phyloP scores from a whole-genome alignment of 2,797 vertebrate genomes.

The Gallinago nigripennis region DNA sequence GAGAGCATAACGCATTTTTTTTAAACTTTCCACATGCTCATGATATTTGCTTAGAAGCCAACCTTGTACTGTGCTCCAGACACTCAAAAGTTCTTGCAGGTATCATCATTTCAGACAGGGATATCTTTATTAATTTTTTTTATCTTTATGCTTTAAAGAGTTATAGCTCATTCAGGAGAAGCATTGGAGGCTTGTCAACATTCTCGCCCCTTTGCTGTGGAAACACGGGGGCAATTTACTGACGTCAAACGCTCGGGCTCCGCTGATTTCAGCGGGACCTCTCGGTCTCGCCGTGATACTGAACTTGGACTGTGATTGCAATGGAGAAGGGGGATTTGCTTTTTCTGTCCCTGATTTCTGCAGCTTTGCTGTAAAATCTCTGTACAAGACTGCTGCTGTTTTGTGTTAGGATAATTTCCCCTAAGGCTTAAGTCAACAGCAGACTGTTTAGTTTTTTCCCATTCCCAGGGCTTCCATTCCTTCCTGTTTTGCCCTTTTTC shows the following conservation, averaged over 20 bases:
- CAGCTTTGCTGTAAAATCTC: neutral
- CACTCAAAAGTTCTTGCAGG: neutral
- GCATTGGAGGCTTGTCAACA: too few species aligned
- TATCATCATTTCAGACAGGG: neutral
- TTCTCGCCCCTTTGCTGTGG: neutral
- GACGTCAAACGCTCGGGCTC: neutral
- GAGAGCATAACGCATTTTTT: neutral
- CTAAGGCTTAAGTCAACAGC: neutral
- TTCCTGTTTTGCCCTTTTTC: slow-evolving; percentile 59
- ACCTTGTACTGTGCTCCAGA: neutral
- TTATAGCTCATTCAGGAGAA: neutral
- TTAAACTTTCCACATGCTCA: neutral
- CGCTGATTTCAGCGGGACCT: neutral
- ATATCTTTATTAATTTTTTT: neutral
- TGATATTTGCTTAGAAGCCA: neutral
- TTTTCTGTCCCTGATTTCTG: neutral
- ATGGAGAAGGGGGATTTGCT: neutral
- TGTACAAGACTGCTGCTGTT: neutral
- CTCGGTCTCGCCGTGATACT: neutral
- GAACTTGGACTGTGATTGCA: neutral
- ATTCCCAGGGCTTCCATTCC: neutral
- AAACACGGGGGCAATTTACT: neutral
- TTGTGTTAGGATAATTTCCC: neutral
- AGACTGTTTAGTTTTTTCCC: slow-evolving; percentile 9
- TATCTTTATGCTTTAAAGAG: neutral